Conservation (phyloP, 2,113 vertebrate species). For the Isurus oxyrinchus region DNA sequence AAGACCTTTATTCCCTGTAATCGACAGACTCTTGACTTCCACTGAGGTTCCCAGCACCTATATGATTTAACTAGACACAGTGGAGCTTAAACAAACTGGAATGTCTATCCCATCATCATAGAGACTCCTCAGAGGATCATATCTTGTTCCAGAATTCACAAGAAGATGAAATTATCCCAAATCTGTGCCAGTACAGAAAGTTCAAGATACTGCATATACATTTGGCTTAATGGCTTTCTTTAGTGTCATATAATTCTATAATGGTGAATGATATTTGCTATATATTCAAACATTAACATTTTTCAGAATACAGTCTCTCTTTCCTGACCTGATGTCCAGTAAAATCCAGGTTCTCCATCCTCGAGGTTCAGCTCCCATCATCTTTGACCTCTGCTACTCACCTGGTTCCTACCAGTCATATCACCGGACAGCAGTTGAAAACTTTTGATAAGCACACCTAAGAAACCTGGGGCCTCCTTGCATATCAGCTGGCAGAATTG, state of each 20-base stretch:
- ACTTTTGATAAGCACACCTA: background rate
- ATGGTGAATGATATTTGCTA: background rate
- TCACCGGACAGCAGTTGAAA: background rate
- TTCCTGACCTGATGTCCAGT: background rate
- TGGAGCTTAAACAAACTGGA: background rate
- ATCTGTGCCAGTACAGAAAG: background rate
- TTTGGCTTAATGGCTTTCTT: background rate
- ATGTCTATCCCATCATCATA: background rate
- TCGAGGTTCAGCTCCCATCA: background rate
- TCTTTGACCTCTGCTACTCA: background rate
- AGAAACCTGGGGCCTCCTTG: background rate
- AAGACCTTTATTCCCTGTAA: background rate
- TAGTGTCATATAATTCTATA: background rate
- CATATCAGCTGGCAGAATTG: background rate
- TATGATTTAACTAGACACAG: background rate
- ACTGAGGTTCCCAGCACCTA: background rate
- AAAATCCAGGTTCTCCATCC: background rate
- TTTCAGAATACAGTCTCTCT: background rate
- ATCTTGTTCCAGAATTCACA: background rate
- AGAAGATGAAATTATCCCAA: background rate
- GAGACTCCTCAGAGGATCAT: background rate
- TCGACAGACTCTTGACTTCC: background rate
- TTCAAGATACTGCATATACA: background rate
- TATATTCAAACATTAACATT: conserved; percentile 1
- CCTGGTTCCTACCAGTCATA: background rate